Base-by-base conservation (phyloP, 1,140 invertebrate species). In the Tetranychus urticae region DNA sequence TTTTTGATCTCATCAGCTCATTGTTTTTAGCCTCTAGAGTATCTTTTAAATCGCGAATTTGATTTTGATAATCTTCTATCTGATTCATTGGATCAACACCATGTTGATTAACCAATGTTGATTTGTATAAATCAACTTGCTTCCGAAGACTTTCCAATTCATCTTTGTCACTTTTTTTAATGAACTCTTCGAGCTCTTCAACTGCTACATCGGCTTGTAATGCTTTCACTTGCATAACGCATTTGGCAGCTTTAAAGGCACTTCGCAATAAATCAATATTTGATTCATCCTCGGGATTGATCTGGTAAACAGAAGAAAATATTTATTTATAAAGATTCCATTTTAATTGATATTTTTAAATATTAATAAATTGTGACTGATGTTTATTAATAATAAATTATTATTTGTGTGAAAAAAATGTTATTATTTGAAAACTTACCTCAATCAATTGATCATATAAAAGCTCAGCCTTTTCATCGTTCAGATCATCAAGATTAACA, bases 141-240 rank as follows among this genome's bases (percentile, higher is more conserved):
- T 61, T 61, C 7, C 37, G 12, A 4, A 60, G 23, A n/a, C 7
- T 55, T 61, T 61, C 60, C 12, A 55, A 13, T 56, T 61, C 48
- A 23, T 12, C 55, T 56, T 55, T 36, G 12, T 61, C 59, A 37
- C 4, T 39, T 42, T 42, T 45, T 46, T 56, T 56, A 10, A 14
- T 58, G 12, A 58, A 34, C 10, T 39, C 37, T 37, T 63, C 59
- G 4, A 63, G n/a, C 36, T 63, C 62, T 56, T 63, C 62, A 14
- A 63, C 34, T 2, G 59, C 50, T 2, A 61, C 59, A 58, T 63
- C 42, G 12, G 59, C 55, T 58, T 63, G 59, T 3, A 61, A 34
- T 13, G 59, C 39, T 50, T 63, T 63, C 13, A 58, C 23, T 31
- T 50, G 59, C 46, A 63, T 52, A 8, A 63, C 48, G 14, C 23